Evolutionary conservation across 2,888 invertebrate species (phyloP), one percentile per base, ranked within the genome.

Genomic region (Sarcophaga subvicina): DNA sequence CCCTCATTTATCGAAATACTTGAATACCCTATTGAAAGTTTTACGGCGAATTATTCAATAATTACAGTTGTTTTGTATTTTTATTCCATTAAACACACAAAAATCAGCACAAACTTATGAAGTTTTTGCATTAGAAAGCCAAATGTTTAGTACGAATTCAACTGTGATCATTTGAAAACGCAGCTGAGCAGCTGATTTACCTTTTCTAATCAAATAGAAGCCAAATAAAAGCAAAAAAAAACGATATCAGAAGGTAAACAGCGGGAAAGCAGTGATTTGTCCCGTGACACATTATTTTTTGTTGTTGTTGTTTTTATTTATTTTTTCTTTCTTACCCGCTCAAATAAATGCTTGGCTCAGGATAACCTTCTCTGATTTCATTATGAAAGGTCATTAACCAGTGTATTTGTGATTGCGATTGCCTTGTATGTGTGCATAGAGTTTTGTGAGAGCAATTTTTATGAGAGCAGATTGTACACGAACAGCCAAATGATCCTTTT

Each of bases 361-460:
- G 67, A 80, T 63, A 45, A 78, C 69, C 60, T 87, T 83, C 83
- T 86, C 80, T 70, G 45, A 81, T 72, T 83, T 84, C 83, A 78
- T 71, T 78, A 70, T 47, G 81, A 71, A 54, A 84, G 81, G 83
- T 86, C 86, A 84, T 87, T 84, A 83, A 81, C 81, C 83, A 84
- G 67, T 80, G 25, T 81, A 1, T 25, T 25, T 25, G 25, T 25
- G 1, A 25, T 25, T 25, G 25, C 2, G 25, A 1, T 2, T 25
- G 2, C 3, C 3, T 3, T 25, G 12, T 59, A 62, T 37, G 37
- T 37, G 37, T 37, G 12, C 47, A 62, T 37, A 25, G 47, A 20
- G 14, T 27, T 10, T 59, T n/a, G 6, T 60, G 12, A 83, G 66
- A 45, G 66, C 60, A n/a, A 64, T 45, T 70, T 70, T 73, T 73